A percentile compares a stretch with the other conserved stretches of the same genome.
Evolutionary conservation across 2,113 vertebrate species (phyloP).

Genomic region (Bubo blakistoni): DNA sequence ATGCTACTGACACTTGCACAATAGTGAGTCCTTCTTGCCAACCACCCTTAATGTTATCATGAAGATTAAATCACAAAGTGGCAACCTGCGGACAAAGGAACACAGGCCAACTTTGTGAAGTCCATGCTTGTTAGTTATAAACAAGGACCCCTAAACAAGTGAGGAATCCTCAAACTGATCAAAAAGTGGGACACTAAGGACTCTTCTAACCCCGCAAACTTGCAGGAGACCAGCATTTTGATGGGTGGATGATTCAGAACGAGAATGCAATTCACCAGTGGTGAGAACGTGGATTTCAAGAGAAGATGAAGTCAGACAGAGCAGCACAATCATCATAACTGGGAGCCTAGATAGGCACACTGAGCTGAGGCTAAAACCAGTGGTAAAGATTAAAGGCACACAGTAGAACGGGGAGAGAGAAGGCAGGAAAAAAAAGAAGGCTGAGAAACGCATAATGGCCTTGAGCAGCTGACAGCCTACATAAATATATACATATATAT

Average conservation of each 20-base stretch:
- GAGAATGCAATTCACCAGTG: background rate
- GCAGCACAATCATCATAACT: rapidly evolving
- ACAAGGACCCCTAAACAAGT: background rate
- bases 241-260: rapidly evolving
- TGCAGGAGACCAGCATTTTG: background rate
- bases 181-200: background rate
- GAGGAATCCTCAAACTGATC: background rate
- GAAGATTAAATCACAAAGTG: background rate
- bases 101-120: background rate
- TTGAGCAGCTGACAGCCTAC: background rate
- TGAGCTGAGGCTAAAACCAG: background rate
- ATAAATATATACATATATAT: background rate
- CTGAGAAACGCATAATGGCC: rapidly evolving
- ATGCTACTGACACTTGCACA: background rate
- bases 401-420: background rate
- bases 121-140: rapidly evolving
- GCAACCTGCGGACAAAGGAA: background rate
- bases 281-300: background rate
- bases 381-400: background rate
- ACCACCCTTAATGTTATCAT: background rate
- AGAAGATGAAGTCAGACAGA: background rate
- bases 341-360: background rate
- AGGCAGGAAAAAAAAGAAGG: background rate
- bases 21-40: background rate
- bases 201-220: background rate